These are phyloP conservation scores for Mixornis gularis DNA, from an alignment of 2,113 vertebrate genomes.

Conservation along the genomic window DNA sequence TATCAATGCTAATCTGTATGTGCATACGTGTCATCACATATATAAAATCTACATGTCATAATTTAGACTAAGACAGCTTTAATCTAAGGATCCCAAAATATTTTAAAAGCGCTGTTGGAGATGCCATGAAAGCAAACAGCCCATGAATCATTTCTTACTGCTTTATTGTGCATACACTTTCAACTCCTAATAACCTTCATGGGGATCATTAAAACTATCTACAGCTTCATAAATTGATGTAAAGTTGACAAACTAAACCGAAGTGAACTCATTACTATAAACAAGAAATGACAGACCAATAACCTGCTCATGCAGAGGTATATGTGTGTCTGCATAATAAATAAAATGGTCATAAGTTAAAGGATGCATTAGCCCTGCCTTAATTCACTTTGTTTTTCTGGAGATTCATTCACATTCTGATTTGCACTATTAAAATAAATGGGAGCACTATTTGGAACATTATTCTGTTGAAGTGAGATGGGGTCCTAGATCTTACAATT, in stretches of 20 bases:
- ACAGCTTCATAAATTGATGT: not conserved
- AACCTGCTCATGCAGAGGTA: not conserved
- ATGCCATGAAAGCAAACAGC: not conserved
- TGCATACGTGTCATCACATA: not conserved
- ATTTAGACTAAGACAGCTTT: not conserved
- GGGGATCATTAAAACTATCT: not conserved
- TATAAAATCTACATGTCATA: not conserved
- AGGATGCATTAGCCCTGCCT: not conserved
- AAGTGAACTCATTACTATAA: not conserved
- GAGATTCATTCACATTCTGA: not conserved
- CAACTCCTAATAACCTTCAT: not conserved
- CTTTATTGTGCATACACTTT: not conserved
- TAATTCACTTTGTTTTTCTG: not conserved
- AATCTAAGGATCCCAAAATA: not conserved
- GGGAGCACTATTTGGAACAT: not conserved
- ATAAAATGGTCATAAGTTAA: not conserved
- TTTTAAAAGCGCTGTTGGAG: not conserved
- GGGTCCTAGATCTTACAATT: not conserved
- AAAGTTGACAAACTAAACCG: not conserved
- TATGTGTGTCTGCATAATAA: not conserved
- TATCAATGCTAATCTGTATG: not conserved
- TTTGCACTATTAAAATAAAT: not conserved
- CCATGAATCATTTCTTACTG: not conserved
- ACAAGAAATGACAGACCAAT: not conserved
- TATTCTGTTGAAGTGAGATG: not conserved